Evolutionary conservation across 2,888 invertebrate species (phyloP), one percentile per base, ranked within the genome.

Genomic region (Athrips mouffetella): DNA sequence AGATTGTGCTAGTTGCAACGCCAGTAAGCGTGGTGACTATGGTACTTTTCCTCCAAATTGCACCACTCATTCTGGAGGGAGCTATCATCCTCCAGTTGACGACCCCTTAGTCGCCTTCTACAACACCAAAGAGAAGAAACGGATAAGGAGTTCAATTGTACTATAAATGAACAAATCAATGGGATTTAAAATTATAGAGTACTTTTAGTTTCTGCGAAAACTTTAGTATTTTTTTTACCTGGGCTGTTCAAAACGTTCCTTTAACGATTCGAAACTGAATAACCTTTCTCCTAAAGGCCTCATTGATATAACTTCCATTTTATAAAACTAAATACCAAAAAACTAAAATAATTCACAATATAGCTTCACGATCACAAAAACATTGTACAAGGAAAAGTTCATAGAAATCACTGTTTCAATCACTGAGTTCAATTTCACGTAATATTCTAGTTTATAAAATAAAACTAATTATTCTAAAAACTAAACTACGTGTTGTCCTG

Each of bases 211-310:
- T n/a, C n/a, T n/a, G n/a, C n/a, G n/a, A n/a, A n/a, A n/a, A n/a
- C n/a, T n/a, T n/a, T n/a, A n/a, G n/a, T n/a, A n/a, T n/a, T n/a
- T n/a, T n/a, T n/a, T 58, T 73, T 84, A 87, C 86, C 87, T 87
- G 50, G 70, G 53, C 52, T 70, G 51, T 58, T 88, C 87, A 66
- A 88, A 88, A 60, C 79, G 76, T 45, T 86, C 82, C 63, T 81
- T 87, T 21, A 87, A 58, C 51, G 72, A 76, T 50, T 83, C 76
- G 57, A 88, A 88, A 59, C 70, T 85, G 57, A 65, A 87, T 41
- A 81, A 76, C 48, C 87, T 70, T 29, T 82, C 81, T 6, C 82
- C 78, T 42, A 72, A 62, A 7, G 72, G 62, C 10, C 80, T 65
- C 47, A 81, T 58, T 2, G 83, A 79, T 58, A 87, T 60, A 80